Base-by-base conservation (phyloP, 2,888 invertebrate genomes). In the Ganaspis brasiliensis region DNA sequence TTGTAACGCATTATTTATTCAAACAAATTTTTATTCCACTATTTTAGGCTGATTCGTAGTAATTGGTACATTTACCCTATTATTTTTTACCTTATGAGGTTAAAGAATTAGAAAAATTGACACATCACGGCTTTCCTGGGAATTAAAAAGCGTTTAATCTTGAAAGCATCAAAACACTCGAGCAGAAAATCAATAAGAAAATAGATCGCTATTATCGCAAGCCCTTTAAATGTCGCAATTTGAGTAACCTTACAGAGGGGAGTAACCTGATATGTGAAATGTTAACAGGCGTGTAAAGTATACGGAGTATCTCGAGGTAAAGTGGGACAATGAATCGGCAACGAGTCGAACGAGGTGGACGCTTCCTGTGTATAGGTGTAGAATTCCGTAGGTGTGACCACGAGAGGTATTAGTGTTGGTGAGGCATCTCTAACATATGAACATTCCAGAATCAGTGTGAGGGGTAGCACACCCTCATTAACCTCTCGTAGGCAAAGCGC, bases 401-500 rank as follows among this genome's bases (percentile, higher is more conserved):
- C 10, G 10, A 26, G 24, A 24, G 26, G 24, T 21, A 9, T 52
- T 21, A 26, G 21, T 21, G 55, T 61, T 14, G 49, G 37, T 63
- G 63, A 63, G 40, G 37, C 21, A 37, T 63, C 63, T 63, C 37
- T 14, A n/a, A 16, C 19, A 16, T 63, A 14, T 37, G 19, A 12
- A 35, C 35, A 57, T 73, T 31, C 40, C 37, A n/a, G 57, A 57
- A 57, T 45, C n/a, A 26, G 40, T 49, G 49, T 61, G 57, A 55
- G 16, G 63, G 74, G 37, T 63, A 59, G 57, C 71, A 16, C 45
- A 45, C 80, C 84, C 88, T 88, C 87, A 83, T 87, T 87, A 87
- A 86, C 86, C 84, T 84, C 84, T 88, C 81, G 84, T 81, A 77
- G 76, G 82, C 79, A 79, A 82, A 87, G 85, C 87, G 83, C 88